Evolutionary conservation across 2,113 vertebrate genomes (phyloP), one percentile per base, ranked within the genome.

Genomic region (Albula glossodonta): DNA sequence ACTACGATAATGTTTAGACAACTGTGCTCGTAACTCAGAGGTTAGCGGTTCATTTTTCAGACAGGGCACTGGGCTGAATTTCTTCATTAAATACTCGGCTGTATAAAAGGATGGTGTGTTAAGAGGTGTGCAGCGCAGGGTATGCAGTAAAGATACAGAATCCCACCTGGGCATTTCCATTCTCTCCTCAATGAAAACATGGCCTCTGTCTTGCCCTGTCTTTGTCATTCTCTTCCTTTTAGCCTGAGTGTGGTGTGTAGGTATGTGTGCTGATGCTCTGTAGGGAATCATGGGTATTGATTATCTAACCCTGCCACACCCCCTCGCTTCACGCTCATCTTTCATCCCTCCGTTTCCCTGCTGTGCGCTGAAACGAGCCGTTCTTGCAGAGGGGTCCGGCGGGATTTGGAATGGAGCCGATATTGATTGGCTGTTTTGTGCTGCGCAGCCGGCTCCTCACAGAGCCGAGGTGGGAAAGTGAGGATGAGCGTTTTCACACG

Each of bases 341-440:
- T 12, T 12, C 56, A 3, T 15, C 10, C 56, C 60, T 15, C 10
- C 57, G 12, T 15, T 22, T 4, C 52, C 52, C 22, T 53, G 41
- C 31, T 17, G 12, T 66, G 60, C 17, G 5, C 60, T 74, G 22
- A n/a, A 74, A 74, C 11, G 48, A 56, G 56, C 2, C 2, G 49
- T 19, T 22, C 41, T 12, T 9, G 15, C 11, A 25, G 22, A 8
- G 70, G 2, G 25, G 41, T 2, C 70, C 70, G 11, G 22, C 15
- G 66, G 84, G 22, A 31, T 48, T 41, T 79, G 7, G 22, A 57
- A 85, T 85, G 12, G 84, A 51, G 51, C 2, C 3, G 19, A 6
- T 85, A 85, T 85, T 85, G 84, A 85, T 81, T 66, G 52, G 17
- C 74, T 49, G 52, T 85, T 80, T 85, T 80, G 53, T 85, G 78